Conservation (phyloP, 2,797 vertebrate species). For the Ctenochaetus hawaiiensis region DNA sequence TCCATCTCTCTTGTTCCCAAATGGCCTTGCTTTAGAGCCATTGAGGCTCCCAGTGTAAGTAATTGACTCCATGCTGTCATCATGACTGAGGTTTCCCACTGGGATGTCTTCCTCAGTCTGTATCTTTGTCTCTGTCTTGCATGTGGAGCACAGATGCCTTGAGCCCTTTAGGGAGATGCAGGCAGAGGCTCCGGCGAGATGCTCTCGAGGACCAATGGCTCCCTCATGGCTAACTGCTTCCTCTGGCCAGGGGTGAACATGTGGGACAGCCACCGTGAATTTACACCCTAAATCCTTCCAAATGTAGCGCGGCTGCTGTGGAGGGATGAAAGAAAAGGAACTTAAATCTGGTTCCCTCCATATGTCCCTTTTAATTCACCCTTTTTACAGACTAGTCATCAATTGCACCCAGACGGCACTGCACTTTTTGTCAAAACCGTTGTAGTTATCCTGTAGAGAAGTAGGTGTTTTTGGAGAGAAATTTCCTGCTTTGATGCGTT, state of each 20-base stretch:
- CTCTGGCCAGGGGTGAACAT: conserved; percentile 66
- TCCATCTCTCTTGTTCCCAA: conserved; percentile 8
- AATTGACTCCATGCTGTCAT: conserved; percentile 48
- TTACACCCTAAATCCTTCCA: conserved; percentile 63
- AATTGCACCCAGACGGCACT: background rate
- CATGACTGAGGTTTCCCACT: conserved; percentile 30
- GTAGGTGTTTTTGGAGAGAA: background rate
- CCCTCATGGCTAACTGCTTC: conserved; percentile 62
- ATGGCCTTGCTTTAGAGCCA: background rate
- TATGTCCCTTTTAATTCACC: conserved; percentile 51
- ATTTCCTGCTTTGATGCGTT: background rate
- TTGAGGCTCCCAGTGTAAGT: conserved; percentile 29
- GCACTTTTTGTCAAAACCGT: background rate
- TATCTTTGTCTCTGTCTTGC: conserved; percentile 33
- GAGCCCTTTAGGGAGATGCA: background rate
- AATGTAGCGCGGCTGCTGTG: conserved; percentile 45
- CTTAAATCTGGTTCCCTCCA: conserved; percentile 49
- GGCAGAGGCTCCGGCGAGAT: background rate
- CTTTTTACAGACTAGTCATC: conserved; percentile 21
- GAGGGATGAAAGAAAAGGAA: conserved; percentile 33
- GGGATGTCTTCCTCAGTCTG: conserved; percentile 44
- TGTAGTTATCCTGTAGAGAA: background rate
- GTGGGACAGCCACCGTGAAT: conserved; percentile 37
- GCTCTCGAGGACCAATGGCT: conserved; percentile 39
- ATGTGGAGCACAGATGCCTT: conserved; percentile 69